Evolutionary conservation across 2,888 invertebrate genomes (phyloP).

Genomic region (Drosophila mettleri): DNA sequence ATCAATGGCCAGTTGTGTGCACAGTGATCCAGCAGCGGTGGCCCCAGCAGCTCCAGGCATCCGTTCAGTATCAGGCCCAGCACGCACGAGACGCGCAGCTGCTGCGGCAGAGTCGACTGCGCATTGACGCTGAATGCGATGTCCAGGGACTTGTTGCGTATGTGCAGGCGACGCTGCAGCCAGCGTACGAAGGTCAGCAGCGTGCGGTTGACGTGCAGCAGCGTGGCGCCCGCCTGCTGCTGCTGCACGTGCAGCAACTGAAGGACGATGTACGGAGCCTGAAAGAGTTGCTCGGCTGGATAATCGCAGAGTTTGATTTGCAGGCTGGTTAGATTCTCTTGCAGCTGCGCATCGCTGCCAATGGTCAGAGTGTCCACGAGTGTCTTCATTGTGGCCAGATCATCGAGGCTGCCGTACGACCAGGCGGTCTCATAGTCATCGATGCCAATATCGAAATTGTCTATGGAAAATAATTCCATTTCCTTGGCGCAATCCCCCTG

Average conservation of each 20-base stretch:
- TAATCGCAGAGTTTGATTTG: slow-evolving; percentile 81
- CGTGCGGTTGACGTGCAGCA: slow-evolving; percentile 59
- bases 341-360: slow-evolving; percentile 55
- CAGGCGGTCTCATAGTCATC: slow-evolving; percentile 80
- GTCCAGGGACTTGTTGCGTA: slow-evolving; percentile 53
- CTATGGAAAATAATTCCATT: slow-evolving; percentile 6
- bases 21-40: slow-evolving; percentile 25
- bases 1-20: slow-evolving; percentile 47
- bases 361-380: slow-evolving; percentile 59
- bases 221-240: slow-evolving; percentile 10
- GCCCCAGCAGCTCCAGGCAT: slow-evolving; percentile 54
- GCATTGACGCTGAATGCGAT: slow-evolving; percentile 30
- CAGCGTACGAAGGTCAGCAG: slow-evolving; percentile 61
- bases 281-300: slow-evolving; percentile 83
- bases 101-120: slow-evolving; percentile 18
- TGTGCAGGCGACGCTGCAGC: slow-evolving; percentile 62
- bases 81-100: slow-evolving; percentile 66
- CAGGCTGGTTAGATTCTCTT: slow-evolving; percentile 72
- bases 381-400: slow-evolving; percentile 75
- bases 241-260: slow-evolving; percentile 69
- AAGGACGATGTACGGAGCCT: slow-evolving; percentile 82
- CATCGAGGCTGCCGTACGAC: slow-evolving; percentile 72
- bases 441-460: slow-evolving; percentile 7
- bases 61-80: slow-evolving; percentile 60
- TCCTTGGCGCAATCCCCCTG: background rate